phyloP scores from a whole-genome alignment of 2,888 invertebrate species.

The Leptinotarsa rubiginosa region DNA sequence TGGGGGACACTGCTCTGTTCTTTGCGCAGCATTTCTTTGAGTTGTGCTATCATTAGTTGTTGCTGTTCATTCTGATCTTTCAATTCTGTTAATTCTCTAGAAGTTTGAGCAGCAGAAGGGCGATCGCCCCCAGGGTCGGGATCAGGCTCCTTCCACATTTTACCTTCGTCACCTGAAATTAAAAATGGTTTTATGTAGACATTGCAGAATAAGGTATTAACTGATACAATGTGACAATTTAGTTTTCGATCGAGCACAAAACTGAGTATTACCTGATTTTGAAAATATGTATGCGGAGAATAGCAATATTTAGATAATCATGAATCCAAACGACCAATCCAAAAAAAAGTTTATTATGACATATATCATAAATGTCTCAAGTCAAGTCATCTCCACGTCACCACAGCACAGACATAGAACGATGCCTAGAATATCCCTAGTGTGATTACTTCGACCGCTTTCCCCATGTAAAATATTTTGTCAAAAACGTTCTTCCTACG shows the following conservation, averaged over 20 bases:
- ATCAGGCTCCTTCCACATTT: conserved; percentile 63
- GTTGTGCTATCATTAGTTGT: conserved; percentile 63
- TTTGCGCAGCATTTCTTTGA: conserved; percentile 66
- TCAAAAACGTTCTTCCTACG: too few relatives aligned
- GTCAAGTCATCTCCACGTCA: background rate
- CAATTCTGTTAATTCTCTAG: conserved; percentile 59
- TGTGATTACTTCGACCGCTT: too few relatives aligned
- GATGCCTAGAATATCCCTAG: too few relatives aligned
- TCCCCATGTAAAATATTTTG: too few relatives aligned
- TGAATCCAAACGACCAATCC: background rate
- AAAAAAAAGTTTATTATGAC: background rate
- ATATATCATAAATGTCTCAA: background rate
- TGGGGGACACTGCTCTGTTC: conserved; percentile 63
- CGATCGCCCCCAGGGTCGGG: conserved; percentile 55
- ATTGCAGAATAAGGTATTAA: too few relatives aligned
- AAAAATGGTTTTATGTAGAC: too few relatives aligned
- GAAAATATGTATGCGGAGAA: conserved; percentile 1
- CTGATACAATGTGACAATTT: too few relatives aligned
- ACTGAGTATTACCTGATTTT: conserved; percentile 25
- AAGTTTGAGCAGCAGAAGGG: conserved; percentile 40
- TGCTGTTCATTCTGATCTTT: conserved; percentile 65
- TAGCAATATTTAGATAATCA: background rate
- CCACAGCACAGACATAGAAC: background rate
- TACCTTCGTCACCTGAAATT: conserved; percentile 21
- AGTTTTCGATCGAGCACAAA: too few relatives aligned